Evolutionary conservation across 2,113 vertebrate genomes (phyloP).

Genomic region (Rafetus swinhoei): DNA sequence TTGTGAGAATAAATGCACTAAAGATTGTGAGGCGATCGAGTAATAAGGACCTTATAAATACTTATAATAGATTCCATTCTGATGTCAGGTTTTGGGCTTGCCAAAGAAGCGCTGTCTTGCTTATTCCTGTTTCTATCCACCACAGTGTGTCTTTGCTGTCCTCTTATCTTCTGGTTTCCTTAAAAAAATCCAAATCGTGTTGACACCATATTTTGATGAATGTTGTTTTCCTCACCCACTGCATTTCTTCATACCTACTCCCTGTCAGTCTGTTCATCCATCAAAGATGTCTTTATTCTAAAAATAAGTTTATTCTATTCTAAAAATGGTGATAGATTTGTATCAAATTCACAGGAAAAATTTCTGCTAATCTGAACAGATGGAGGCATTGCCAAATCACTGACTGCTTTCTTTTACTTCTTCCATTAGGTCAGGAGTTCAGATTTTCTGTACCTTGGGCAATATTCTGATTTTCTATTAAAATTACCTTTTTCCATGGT

Average conservation of each 20-base stretch:
- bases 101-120: rapidly evolving
- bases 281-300: neutral
- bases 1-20: neutral
- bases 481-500: neutral
- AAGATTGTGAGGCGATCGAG: rapidly evolving
- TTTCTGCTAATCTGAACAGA: neutral
- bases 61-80: rapidly evolving
- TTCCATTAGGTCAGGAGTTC: neutral
- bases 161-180: neutral
- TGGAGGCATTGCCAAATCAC: neutral
- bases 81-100: neutral
- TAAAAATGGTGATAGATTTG: neutral
- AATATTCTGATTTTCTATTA: neutral
- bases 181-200: slow-evolving; percentile 2
- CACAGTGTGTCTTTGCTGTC: neutral
- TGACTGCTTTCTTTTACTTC: neutral
- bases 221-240: neutral
- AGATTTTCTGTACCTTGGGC: neutral
- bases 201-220: neutral
- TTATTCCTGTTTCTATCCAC: neutral
- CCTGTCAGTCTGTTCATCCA: neutral
- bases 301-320: neutral
- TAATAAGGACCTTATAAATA: neutral
- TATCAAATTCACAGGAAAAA: neutral
- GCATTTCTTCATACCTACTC: neutral